Conservation (phyloP, 2,888 invertebrate genomes). For the Cyclophora punctaria region DNA sequence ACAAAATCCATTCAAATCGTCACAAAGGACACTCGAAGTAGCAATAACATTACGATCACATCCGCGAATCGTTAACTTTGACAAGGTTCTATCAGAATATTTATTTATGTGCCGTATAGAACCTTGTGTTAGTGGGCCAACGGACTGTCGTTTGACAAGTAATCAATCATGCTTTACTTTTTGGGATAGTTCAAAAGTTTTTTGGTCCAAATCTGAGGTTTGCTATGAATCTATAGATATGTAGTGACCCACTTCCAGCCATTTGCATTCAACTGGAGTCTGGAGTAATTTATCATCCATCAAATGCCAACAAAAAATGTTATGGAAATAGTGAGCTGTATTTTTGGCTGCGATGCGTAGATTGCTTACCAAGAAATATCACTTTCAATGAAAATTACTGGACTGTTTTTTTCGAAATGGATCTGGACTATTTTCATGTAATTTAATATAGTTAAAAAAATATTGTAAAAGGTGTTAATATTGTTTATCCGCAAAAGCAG, state of each 20-base stretch:
- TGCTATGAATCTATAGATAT: constrained; percentile 50
- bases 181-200: too few relatives aligned
- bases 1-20: constrained; percentile 30
- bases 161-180: constrained; percentile 51
- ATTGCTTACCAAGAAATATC: too few relatives aligned
- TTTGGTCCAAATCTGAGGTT: constrained; percentile 27
- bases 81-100: too few relatives aligned
- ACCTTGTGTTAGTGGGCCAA: too few relatives aligned
- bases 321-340: constrained; percentile 30
- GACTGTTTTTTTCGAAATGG: too few relatives aligned
- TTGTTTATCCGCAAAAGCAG: too few relatives aligned
- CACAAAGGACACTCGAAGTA: constrained; percentile 44
- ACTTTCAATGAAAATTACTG: too few relatives aligned
- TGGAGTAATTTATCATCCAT: constrained; percentile 63
- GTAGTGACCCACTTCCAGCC: constrained; percentile 62
- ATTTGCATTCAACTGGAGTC: constrained; percentile 66
- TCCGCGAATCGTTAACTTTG: constrained; percentile 49
- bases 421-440: too few relatives aligned
- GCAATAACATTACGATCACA: constrained; percentile 52
- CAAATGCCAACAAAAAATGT: constrained; percentile 50
- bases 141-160: constrained; percentile 46
- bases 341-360: constrained; percentile 14
- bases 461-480: too few relatives aligned
- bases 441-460: too few relatives aligned
- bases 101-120: too few relatives aligned